Conservation (phyloP, 1,140 invertebrate species). For the Drosophila auraria region DNA sequence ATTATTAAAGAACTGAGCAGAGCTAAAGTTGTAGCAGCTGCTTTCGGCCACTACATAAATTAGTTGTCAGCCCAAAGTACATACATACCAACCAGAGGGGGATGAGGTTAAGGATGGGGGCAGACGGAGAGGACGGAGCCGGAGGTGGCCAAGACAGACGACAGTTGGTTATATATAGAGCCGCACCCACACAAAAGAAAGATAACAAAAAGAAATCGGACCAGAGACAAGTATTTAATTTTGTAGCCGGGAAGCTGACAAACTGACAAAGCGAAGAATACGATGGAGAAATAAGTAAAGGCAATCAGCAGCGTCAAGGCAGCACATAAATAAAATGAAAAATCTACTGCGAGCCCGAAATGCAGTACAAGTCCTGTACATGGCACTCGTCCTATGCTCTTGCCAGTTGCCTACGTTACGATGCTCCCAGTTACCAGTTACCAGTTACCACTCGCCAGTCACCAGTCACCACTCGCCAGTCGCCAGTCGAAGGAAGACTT, state of each 20-base stretch:
- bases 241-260: conserved; percentile 77
- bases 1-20: conserved; percentile 65
- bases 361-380: conserved; percentile 74
- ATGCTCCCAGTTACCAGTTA: conserved; percentile 26
- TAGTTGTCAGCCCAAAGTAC: conserved; percentile 70
- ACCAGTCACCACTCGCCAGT: conserved; percentile 39
- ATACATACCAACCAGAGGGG: conserved; percentile 12
- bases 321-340: conserved; percentile 84
- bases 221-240: conserved; percentile 82
- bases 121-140: neutral
- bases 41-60: conserved; percentile 77
- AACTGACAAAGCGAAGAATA: conserved; percentile 74
- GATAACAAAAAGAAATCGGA: conserved; percentile 61
- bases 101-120: neutral
- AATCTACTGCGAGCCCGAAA: conserved; percentile 80
- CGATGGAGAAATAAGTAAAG: conserved; percentile 44
- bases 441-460: conserved; percentile 22
- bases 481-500: conserved; percentile 49
- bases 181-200: conserved; percentile 39
- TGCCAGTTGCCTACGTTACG: conserved; percentile 22
- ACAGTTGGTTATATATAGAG: conserved; percentile 50
- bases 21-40: conserved; percentile 66
- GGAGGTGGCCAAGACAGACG: conserved; percentile 59
- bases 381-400: conserved; percentile 47
- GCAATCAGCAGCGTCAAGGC: conserved; percentile 21